Conservation (phyloP, 1,140 invertebrate species). For the Arctopsyche grandis region DNA sequence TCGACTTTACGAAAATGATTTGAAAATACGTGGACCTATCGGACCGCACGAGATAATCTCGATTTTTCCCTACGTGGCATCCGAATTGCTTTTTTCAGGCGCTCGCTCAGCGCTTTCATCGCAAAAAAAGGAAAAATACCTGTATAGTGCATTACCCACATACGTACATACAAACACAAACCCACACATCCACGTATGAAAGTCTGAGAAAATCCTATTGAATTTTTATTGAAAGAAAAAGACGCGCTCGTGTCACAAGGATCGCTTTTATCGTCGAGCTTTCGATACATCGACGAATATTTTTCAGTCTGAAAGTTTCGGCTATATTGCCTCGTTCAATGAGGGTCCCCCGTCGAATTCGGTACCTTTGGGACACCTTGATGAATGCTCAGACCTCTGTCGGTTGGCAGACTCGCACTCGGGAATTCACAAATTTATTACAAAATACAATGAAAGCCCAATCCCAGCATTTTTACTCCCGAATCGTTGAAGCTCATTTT, state of each 20-base stretch:
- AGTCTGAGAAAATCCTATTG: too few species aligned
- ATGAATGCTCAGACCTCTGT: background rate
- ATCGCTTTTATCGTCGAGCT: too few species aligned
- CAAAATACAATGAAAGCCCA: background rate
- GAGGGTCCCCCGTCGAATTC: background rate
- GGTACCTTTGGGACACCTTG: background rate
- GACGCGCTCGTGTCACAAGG: too few species aligned
- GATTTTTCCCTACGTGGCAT: constrained; percentile 21
- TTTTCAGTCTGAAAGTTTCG: background rate
- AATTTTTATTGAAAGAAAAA: too few species aligned
- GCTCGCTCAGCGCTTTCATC: constrained; percentile 1
- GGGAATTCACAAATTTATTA: constrained; percentile 16
- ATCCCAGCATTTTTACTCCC: background rate
- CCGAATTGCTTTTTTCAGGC: constrained; percentile 14
- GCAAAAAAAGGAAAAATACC: background rate
- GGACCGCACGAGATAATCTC: constrained; percentile 30
- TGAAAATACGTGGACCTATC: constrained; percentile 12
- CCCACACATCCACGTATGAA: background rate
- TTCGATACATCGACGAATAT: too few species aligned
- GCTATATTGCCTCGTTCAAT: background rate
- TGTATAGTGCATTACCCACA: background rate
- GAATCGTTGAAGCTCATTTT: background rate
- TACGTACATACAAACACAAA: background rate
- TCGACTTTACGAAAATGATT: constrained; percentile 27
- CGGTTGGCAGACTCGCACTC: background rate